Conservation (phyloP, 2,797 vertebrate genomes). For the Leptodactylus fallax region DNA sequence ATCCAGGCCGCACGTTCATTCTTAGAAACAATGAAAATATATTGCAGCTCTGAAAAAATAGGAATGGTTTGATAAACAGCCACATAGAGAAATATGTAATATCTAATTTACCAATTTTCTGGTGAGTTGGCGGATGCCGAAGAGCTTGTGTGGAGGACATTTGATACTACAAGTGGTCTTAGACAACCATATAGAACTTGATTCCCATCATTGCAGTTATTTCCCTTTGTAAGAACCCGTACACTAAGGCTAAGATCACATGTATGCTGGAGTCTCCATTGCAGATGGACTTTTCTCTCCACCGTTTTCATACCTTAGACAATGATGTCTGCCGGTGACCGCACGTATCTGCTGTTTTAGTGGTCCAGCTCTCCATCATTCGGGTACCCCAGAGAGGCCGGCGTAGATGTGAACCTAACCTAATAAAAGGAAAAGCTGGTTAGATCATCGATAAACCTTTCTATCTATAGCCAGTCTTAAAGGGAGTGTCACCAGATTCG, state of each 20-base stretch:
- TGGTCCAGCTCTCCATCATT: too few relatives aligned
- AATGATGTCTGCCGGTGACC: too few relatives aligned
- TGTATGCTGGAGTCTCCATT: too few relatives aligned
- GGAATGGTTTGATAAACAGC: neutral
- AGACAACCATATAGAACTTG: neutral
- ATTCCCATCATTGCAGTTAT: neutral
- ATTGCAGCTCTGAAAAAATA: neutral
- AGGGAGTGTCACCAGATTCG: too few relatives aligned
- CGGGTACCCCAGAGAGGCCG: too few relatives aligned
- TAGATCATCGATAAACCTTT: neutral
- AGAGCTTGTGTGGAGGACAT: neutral
- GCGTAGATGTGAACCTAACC: too few relatives aligned
- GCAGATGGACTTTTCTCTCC: too few relatives aligned
- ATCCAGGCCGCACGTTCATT: neutral
- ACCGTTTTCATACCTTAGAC: too few relatives aligned
- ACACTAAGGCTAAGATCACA: neutral
- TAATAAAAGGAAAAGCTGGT: too few relatives aligned
- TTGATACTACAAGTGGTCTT: neutral
- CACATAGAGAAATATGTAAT: neutral
- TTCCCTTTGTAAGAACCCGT: neutral
- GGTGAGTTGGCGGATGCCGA: neutral
- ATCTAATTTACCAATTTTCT: neutral
- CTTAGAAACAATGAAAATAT: neutral
- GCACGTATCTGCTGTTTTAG: too few relatives aligned
- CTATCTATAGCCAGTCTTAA: too few relatives aligned